Base-by-base conservation (phyloP, 2,113 vertebrate species). In the Melanocharis versteri region DNA sequence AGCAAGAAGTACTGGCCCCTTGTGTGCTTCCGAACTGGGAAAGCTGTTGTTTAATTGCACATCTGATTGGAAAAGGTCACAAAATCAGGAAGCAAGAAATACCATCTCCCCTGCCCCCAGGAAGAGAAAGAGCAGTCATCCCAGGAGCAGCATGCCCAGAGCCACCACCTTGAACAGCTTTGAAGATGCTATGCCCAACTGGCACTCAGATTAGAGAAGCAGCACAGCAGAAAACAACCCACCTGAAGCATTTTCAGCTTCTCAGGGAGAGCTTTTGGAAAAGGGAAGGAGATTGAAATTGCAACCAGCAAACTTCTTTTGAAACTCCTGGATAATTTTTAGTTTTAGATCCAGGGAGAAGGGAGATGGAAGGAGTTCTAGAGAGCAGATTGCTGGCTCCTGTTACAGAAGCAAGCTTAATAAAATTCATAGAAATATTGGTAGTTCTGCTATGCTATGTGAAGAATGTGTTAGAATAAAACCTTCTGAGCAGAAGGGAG, bases 371-470 rank as follows among this genome's bases (percentile, higher is more conserved):
- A 93, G 68, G 57, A 93, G 54, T 47, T 93, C 39, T 69, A 40
- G 40, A 82, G 86, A 95, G 66, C 90, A 96, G 86, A 95, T 87
- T 94, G 91, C 64, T 96, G 90, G 26, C 61, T 91, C 77, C 89
- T 51, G 1, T 84, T 90, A 90, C 22, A 47, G 81, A 93, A 91
- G 73, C 69, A 93, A 92, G 65, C 73, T 95, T 95, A 94, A 93
- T 93, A 92, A 89, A 92, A 95, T 87, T 84, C 89, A 91, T 75
- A 91, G 83, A 94, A 94, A 92, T 97, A 96, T 87, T 87, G 88
- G 94, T 82, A 65, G 72, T 37, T 96, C 83, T 93, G 92, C 80
- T 81, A 28, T 66, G 50, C 80, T 69, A 40, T 90, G 90, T 93
- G 92, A 95, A 81, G 85, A 89, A 92, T 90, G 53, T 78, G 79